A percentile compares a stretch with the other conserved stretches of the same genome.
Evolutionary conservation across 2,888 invertebrate genomes (phyloP).

Genomic region (Ellobium chinense): DNA sequence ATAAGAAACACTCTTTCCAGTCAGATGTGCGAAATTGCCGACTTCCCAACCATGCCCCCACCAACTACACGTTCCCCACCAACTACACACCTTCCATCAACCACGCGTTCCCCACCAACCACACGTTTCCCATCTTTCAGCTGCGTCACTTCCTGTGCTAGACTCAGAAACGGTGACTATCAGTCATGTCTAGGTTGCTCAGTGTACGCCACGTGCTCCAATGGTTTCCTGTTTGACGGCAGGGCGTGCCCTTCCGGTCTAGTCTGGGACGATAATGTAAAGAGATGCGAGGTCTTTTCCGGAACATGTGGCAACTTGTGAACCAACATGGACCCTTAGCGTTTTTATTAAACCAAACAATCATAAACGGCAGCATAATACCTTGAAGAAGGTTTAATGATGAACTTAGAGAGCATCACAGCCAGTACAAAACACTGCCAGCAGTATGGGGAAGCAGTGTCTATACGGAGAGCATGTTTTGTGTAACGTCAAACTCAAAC

Average conservation of each 20-base stretch:
- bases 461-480: no score
- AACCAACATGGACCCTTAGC: no score
- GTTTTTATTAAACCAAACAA: no score
- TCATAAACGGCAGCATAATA: no score
- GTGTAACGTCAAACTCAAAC: no score
- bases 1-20: no score
- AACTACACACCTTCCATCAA: not conserved
- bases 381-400: no score
- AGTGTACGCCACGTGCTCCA: constrained; percentile 47
- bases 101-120: not conserved
- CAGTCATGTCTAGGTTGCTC: constrained; percentile 51
- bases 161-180: constrained; percentile 48
- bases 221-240: constrained; percentile 38
- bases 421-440: no score
- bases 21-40: not conserved
- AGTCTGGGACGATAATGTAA: constrained; percentile 50
- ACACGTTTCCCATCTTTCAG: not conserved
- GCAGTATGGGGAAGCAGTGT: no score
- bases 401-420: no score
- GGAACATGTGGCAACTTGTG: constrained; percentile 36
- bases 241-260: constrained; percentile 44
- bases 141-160: constrained; percentile 48
- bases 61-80: not conserved
- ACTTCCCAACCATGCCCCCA: not conserved
- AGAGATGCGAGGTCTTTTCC: constrained; percentile 44